Base-by-base conservation (phyloP, 2,888 invertebrate species). In the Polymixis lichenea region DNA sequence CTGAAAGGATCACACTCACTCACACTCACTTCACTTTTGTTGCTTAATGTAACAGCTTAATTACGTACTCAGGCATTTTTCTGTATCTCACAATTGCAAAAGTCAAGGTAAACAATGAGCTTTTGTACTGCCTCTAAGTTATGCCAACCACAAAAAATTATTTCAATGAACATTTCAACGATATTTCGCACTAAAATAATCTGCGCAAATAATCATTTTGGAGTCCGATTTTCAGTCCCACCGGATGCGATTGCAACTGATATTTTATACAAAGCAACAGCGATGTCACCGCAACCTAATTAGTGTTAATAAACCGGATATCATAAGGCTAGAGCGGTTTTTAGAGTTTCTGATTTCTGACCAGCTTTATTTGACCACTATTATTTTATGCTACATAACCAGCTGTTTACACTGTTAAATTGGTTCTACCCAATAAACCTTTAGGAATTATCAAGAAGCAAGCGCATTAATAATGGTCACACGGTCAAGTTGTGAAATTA, bases 211-310 rank as follows among this genome's bases (percentile, higher is more conserved):
- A 51, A 28, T 58, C 32, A 55, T 49, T 28, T 55, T 71, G 15
- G 11, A 56, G 22, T 32, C 5, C 15, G 25, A 5, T 71, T 51
- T 61, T 51, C 61, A 53, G 49, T 51, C 43, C 19, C 32, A 9
- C 13, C n/a, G 43, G 60, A 61, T 81, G 75, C 65, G 32, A 65
- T n/a, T 28, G 78, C 65, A 75, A 51, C 55, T 65, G 69, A 77
- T 69, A 70, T 72, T 66, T 72, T 38, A 60, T 46, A 58, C 55
- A 65, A 66, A 69, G 64, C 32, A 6, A 55, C 49, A 71, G 38
- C 66, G 43, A 43, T 73, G 0, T 17, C 46, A 60, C 62, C 69
- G 49, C 58, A 73, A 60, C 49, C 58, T 55, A 74, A 73, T 83
- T 82, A 71, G 25, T 25, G 38, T 22, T 38, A 22, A 55, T 61